Conservation (phyloP, 2,797 vertebrate genomes). For the Manis crassicaudata region DNA sequence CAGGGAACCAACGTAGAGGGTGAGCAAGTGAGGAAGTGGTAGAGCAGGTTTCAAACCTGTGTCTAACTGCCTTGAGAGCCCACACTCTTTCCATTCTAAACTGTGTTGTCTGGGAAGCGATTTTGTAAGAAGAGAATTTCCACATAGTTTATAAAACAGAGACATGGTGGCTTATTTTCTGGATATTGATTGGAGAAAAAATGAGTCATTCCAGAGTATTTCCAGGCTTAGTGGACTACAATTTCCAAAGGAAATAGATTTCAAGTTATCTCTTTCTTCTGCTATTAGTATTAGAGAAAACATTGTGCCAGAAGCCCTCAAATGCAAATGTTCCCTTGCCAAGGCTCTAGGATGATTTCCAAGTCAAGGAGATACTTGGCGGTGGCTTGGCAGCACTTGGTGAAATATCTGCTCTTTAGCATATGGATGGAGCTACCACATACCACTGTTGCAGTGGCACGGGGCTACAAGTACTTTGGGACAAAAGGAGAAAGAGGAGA, state of each 20-base stretch:
- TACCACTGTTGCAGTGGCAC: not conserved
- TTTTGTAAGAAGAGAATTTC: not conserved
- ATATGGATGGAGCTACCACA: conserved; percentile 41
- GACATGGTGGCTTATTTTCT: not conserved
- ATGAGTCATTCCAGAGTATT: not conserved
- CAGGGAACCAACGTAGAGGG: not conserved
- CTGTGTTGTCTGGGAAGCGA: not conserved
- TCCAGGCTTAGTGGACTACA: not conserved
- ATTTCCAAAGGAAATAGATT: conserved; percentile 1
- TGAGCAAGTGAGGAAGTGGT: not conserved
- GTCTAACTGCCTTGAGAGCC: not conserved
- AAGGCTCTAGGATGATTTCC: not conserved
- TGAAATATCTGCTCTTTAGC: not conserved
- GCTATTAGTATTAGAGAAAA: not conserved
- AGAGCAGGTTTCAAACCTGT: not conserved
- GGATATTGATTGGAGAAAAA: not conserved
- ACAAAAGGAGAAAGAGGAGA: not conserved
- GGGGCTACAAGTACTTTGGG: conserved; percentile 47
- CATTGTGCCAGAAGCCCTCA: not conserved
- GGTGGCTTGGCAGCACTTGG: not conserved
- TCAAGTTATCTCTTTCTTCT: not conserved
- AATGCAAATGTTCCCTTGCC: not conserved
- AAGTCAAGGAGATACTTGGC: not conserved
- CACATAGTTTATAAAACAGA: not conserved
- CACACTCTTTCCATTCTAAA: not conserved